A percentile compares a stretch with the other conserved stretches of the same genome.
Evolutionary conservation across 2,888 invertebrate genomes (phyloP).

Genomic region (Sabatieria punctata): DNA sequence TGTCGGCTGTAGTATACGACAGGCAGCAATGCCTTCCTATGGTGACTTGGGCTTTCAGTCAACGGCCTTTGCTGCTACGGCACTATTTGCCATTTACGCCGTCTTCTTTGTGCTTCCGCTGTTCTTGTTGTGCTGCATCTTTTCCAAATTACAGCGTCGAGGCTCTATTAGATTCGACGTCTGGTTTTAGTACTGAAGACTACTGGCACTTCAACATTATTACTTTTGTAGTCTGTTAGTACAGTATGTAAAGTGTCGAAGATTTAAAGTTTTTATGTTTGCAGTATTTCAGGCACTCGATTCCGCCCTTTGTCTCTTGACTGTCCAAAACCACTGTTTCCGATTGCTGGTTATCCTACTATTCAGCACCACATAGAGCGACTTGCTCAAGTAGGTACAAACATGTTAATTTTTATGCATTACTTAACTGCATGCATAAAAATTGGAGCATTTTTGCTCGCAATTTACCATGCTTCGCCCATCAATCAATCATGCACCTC

Average conservation of each 20-base stretch:
- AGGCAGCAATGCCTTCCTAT: too few species aligned
- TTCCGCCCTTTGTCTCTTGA: conserved; percentile 90
- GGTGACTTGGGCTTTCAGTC: too few species aligned
- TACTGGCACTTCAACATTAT: too few species aligned
- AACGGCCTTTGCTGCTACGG: background rate
- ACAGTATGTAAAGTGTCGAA: background rate
- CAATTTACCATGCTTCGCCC: too few species aligned
- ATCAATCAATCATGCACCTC: too few species aligned
- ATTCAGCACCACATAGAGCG: conserved; percentile 96
- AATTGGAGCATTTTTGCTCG: too few species aligned
- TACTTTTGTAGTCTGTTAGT: too few species aligned
- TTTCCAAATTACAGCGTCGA: background rate
- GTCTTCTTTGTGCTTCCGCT: background rate
- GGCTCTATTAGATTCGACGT: background rate
- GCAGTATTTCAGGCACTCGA: conserved; percentile 66
- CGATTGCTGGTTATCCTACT: conserved; percentile 82
- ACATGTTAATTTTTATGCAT: too few species aligned
- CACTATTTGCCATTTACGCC: conserved; percentile 5
- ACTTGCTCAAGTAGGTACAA: conserved; percentile 46
- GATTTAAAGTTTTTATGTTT: too few species aligned
- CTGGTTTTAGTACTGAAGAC: too few species aligned
- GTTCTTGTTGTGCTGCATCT: background rate
- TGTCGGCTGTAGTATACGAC: too few species aligned
- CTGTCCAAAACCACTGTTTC: conserved; percentile 92
- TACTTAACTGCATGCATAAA: too few species aligned